Evolutionary conservation across 2,113 vertebrate genomes (phyloP), one percentile per base, ranked within the genome.

Genomic region (Microtus ochrogaster): DNA sequence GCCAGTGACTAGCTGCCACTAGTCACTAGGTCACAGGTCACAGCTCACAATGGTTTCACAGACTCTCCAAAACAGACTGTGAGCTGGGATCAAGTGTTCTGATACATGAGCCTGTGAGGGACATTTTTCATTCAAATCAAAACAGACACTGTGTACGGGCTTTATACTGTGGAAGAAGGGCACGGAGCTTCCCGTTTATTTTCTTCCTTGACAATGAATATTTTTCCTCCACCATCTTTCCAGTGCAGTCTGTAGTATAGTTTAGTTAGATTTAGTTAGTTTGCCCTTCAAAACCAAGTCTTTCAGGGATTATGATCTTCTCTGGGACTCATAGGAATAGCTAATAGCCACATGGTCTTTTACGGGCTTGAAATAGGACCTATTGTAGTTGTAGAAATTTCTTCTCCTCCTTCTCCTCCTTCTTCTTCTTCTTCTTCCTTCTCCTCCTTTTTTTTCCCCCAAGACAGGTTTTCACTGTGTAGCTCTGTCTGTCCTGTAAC

Each of bases 201-300:
- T 86, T 19, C 4, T 87, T 24, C 30, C 58, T 82, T 83, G n/a
- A 79, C 49, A 72, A 44, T 21, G n/a, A 89, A 70, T 28, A 21
- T 39, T 92, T 94, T 49, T 47, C 26, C 68, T 63, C 7, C 9
- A 14, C 39, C 13, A 36, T 63, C 39, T 93, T 90, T 41, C 63
- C 63, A 58, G 1, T 65, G 39, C 3, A 82, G 49, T 86, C 83
- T 17, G 14, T 73, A 41, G 68, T 68, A 12, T 55, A 90, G 87
- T 96, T 84, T 74, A 21, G 26, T 93, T 95, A 93, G 65, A 61
- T 52, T 52, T 52, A 52, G 49, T 14, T 52, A 94, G 30, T 74
- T 77, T 63, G 44, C 66, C 90, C 65, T 61, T 89, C 33, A 41
- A 76, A 89, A 74, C 49, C 90, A 66, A 95, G 66, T 47, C 52